Evolutionary conservation across 2,113 vertebrate species (phyloP), one percentile per base, ranked within the genome.

Genomic region (Indicator maculatus): DNA sequence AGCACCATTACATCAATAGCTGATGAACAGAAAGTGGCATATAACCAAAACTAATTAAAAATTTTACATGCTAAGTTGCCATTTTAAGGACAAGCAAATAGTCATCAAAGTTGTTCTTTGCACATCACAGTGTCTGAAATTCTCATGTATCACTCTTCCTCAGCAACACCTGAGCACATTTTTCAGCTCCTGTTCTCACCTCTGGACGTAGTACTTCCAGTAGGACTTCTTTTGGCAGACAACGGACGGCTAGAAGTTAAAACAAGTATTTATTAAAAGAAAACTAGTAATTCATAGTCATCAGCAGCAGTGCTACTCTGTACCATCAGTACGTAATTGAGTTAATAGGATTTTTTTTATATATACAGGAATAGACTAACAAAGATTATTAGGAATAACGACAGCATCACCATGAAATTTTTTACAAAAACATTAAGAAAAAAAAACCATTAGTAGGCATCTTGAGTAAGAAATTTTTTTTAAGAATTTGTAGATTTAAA

Each of bases 191-290:
- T 31, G 11, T 33, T 84, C 98, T 99, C 96, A 99, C 99, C 99
- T 98, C 99, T 98, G 24, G 98, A 98, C 60, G 99, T 97, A 91
- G 98, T 98, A 61, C 99, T 99, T 96, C 99, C 98, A 36, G 99
- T 99, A 58, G 99, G 98, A 61, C 98, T 98, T 96, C 98, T 98
- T 97, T 99, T 99, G 95, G 99, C 98, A 95, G 99, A 98, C 33
- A 99, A 85, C 0, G 99, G 99, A 61, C 99, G 99, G 96, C 99
- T 99, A 94, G 31, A 94, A 94, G 3, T 67, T 26, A 82, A 93
- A 15, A 86, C 13, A 93, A 90, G 74, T 18, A 69, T 27, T 83
- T 55, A 82, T 77, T 95, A 72, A 89, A 95, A 74, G 27, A 81
- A 53, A 95, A 55, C 17, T 47, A 38, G 0, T 20, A 78, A 60